Percentiles rank a stretch among this genome's conserved stretches.
phyloP scores from a whole-genome alignment of 2,113 vertebrate genomes.

The Furnarius figulus region DNA sequence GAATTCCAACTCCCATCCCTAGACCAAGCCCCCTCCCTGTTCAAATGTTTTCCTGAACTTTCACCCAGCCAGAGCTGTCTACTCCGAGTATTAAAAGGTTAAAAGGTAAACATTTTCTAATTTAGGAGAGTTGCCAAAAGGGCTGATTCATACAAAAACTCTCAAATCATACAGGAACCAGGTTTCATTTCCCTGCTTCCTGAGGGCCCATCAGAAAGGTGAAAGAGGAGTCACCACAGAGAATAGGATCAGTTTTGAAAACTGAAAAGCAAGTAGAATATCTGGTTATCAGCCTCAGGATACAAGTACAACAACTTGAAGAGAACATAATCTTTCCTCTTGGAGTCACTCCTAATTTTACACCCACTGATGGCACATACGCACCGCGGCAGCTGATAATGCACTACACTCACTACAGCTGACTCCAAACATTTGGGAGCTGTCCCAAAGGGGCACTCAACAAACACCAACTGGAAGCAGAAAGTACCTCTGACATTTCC shows the following conservation, averaged over 20 bases:
- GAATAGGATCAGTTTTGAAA: neutral
- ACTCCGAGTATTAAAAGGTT: conserved; percentile 23
- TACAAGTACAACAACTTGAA: neutral
- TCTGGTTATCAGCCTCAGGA: conserved; percentile 24
- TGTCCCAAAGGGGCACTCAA: neutral
- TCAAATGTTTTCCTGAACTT: conserved; percentile 47
- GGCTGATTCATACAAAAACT: conserved; percentile 35
- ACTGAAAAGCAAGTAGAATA: conserved; percentile 7
- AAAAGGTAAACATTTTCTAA: conserved; percentile 53
- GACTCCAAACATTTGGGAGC: neutral
- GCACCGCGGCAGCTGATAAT: neutral
- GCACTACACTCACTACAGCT: neutral
- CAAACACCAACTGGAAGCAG: neutral
- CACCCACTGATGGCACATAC: neutral
- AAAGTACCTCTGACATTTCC: neutral
- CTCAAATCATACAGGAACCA: conserved; percentile 67
- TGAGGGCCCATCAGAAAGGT: conserved; percentile 59
- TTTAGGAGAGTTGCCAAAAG: conserved; percentile 54
- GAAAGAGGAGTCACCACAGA: conserved; percentile 43
- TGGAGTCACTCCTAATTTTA: conserved; percentile 53
- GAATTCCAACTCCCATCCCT: neutral
- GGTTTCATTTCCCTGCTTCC: conserved; percentile 63
- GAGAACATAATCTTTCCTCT: conserved; percentile 27
- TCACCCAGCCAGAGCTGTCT: neutral
- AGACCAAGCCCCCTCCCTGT: neutral